Base-by-base conservation (phyloP, 2,888 invertebrate genomes). In the Pilophorus perplexus region DNA sequence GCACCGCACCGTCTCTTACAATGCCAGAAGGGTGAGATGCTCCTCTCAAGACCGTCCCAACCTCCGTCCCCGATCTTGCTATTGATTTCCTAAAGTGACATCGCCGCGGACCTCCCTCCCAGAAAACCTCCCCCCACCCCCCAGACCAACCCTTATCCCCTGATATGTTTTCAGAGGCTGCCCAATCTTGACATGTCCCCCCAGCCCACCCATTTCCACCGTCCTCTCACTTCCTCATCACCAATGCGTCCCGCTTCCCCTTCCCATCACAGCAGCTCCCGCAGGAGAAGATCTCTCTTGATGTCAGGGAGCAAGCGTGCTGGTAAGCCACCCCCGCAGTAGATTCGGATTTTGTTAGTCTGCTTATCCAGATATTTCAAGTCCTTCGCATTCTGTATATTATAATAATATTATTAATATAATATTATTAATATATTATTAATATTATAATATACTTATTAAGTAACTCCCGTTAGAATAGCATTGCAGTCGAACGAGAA, bases 111-210 rank as follows among this genome's bases (percentile, higher is more conserved):
- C 46, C 64, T 64, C 16, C 10, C 52, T 14, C 33, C 62, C 20
- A 18, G 20, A 40, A 25, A 52, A 23, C 52, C 38, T 20, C 60
- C 40, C 42, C 42, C 33, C 22, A 1, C 14, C 2, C 57, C n/a
- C n/a, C 44, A 42, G 44, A 3, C 44, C 16, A 14, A 18, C 18
- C 48, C 23, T 14, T 14, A 16, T 27, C 50, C 16, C 28, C 52
- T 52, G 28, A 52, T 52, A 52, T 52, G 52, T 52, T 52, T 52
- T 52, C 52, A 52, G 52, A 52, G 52, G 52, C 52, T 52, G 52
- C 52, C 50, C 52, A 52, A 52, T 52, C 52, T 52, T 28, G 52
- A 52, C 52, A 28, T 52, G 28, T 52, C 52, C 28, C 16, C 2
- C 60, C 6, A 8, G 3, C 5, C 42, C 3, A 3, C 14, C 27